phyloP scores from a whole-genome alignment of 2,113 vertebrate genomes.

The Mohoua ochrocephala region DNA sequence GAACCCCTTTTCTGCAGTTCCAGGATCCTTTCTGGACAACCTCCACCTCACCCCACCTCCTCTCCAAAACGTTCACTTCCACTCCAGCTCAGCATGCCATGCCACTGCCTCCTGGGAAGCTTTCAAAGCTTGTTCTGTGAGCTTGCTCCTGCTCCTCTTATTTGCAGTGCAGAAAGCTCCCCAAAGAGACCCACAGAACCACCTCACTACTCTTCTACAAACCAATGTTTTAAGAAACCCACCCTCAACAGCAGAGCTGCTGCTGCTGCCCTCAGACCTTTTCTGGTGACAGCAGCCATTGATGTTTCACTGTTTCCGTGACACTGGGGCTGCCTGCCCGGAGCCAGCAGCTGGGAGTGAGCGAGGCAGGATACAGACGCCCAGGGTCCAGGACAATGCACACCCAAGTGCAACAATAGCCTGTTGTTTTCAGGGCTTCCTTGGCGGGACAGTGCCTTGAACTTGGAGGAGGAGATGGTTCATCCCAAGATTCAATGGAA shows the following conservation, averaged over 20 bases:
- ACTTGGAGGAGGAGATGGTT: background rate
- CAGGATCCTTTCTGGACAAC: background rate
- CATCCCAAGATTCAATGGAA: background rate
- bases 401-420: background rate
- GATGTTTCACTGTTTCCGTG: background rate
- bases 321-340: background rate
- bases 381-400: background rate
- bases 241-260: background rate
- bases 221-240: background rate
- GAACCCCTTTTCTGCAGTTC: background rate
- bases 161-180: rapidly evolving
- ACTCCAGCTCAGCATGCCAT: background rate
- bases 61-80: background rate
- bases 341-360: background rate
- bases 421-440: slow-evolving; percentile 31
- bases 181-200: background rate
- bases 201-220: background rate
- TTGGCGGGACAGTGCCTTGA: background rate
- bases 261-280: background rate
- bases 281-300: background rate
- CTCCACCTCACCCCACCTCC: background rate
- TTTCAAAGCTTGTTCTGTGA: background rate
- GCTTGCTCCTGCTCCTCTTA: background rate
- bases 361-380: background rate
- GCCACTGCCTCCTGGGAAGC: background rate